phyloP scores from a whole-genome alignment of 2,888 invertebrate species.

The Drosophila nr. fundita region DNA sequence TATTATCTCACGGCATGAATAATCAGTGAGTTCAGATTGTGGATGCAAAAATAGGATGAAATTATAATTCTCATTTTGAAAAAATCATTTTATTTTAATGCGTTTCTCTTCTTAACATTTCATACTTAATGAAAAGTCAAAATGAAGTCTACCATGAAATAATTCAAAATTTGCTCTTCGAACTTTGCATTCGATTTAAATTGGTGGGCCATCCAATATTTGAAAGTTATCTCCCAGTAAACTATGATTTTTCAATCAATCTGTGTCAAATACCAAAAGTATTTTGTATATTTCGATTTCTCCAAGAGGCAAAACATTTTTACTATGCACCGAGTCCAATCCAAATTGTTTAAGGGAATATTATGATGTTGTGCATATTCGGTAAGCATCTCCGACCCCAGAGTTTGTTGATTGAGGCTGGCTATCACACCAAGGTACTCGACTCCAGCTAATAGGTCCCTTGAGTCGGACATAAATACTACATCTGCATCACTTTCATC shows the following conservation, averaged over 20 bases:
- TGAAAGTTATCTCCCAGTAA: not conserved
- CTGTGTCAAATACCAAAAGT: not conserved
- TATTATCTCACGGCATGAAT: slow-evolving; percentile 1
- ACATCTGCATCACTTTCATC: not conserved
- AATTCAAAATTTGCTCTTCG: not conserved
- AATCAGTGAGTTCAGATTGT: not conserved
- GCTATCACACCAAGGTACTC: not conserved
- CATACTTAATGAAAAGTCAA: not conserved
- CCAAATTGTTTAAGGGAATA: not conserved
- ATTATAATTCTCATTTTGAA: not conserved
- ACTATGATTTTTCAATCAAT: not conserved
- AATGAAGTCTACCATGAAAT: not conserved
- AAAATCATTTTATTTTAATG: not conserved
- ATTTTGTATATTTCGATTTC: not conserved
- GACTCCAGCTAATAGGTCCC: not conserved
- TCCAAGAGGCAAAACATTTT: not conserved
- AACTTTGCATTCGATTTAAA: not conserved
- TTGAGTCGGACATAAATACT: not conserved
- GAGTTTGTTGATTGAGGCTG: not conserved
- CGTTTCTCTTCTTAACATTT: not conserved
- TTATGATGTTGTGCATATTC: not conserved
- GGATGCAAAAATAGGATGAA: not conserved
- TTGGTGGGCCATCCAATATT: not conserved
- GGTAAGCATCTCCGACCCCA: not conserved
- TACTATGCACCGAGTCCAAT: not conserved